Conservation (phyloP, 2,888 invertebrate genomes). For the Schrankia costaestrigalis region DNA sequence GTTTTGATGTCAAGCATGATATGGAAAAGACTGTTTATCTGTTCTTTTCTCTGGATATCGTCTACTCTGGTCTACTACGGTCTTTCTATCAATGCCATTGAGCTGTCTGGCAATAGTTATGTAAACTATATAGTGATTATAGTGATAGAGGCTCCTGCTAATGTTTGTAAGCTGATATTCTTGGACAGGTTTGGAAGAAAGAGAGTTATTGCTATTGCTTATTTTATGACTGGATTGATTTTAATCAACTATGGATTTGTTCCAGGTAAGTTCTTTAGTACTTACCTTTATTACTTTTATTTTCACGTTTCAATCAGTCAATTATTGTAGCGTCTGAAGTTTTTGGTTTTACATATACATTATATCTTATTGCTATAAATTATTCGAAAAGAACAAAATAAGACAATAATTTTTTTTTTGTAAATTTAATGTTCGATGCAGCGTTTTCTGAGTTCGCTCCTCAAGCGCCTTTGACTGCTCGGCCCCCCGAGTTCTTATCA, state of each 20-base stretch:
- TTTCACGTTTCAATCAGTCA: neutral
- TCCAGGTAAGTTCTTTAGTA: constrained; percentile 66
- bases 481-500: too few relatives aligned
- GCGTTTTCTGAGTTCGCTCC: too few relatives aligned
- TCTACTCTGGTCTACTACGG: constrained; percentile 91
- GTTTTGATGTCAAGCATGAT: constrained; percentile 73
- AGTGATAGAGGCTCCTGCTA: constrained; percentile 88
- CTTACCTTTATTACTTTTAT: constrained; percentile 7
- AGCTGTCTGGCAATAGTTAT: constrained; percentile 87
- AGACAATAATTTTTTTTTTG: too few relatives aligned
- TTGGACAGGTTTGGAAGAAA: constrained; percentile 85
- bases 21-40: constrained; percentile 82
- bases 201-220: constrained; percentile 82
- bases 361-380: too few relatives aligned
- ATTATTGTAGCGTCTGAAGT: too few relatives aligned
- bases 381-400: too few relatives aligned
- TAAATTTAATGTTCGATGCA: too few relatives aligned
- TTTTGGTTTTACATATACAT: too few relatives aligned
- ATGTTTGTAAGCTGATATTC: constrained; percentile 82
- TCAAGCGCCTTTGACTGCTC: too few relatives aligned
- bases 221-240: constrained; percentile 82
- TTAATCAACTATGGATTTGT: constrained; percentile 83
- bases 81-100: constrained; percentile 87
- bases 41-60: constrained; percentile 88
- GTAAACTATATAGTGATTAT: constrained; percentile 85